Conservation (phyloP, 1,140 invertebrate species). For the Nymphalis io region DNA sequence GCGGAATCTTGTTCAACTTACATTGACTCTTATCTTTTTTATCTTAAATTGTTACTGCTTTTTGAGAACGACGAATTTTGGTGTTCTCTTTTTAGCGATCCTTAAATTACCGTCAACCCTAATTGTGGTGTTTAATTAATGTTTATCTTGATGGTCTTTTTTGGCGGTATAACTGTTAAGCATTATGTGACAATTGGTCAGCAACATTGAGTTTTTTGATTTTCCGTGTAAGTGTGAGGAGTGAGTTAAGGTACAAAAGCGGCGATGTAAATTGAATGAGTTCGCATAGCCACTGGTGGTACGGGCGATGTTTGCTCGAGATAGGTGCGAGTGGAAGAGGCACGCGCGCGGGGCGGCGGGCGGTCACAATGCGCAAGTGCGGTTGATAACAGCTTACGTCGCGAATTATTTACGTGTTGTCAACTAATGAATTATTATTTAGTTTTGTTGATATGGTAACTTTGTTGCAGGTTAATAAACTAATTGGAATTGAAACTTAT, state of each 20-base stretch:
- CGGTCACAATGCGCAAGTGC: conserved; percentile 62
- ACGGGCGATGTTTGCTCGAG: conserved; percentile 37
- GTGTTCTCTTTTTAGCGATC: conserved; percentile 30
- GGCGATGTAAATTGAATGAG: conserved; percentile 58
- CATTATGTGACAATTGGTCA: neutral
- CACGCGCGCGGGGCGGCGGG: conserved; percentile 63
- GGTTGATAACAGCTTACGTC: conserved; percentile 61
- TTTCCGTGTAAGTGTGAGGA: neutral
- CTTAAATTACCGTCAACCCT: conserved; percentile 36
- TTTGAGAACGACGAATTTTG: conserved; percentile 39
- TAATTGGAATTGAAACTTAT: conserved; percentile 18
- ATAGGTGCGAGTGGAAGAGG: conserved; percentile 49
- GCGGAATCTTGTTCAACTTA: conserved; percentile 58
- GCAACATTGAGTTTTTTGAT: neutral
- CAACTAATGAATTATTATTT: conserved; percentile 72
- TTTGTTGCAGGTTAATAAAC: conserved; percentile 31
- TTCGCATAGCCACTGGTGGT: conserved; percentile 39
- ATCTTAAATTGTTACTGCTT: conserved; percentile 36
- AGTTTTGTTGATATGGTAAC: conserved; percentile 28
- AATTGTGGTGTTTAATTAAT: conserved; percentile 41
- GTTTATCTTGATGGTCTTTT: conserved; percentile 33
- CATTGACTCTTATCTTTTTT: conserved; percentile 59
- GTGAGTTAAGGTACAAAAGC: conserved; percentile 29
- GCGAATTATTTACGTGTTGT: conserved; percentile 72
- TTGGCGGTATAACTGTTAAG: conserved; percentile 12